Evolutionary conservation across 30 jellyfish, hydroid and myxozoan genomes (phyloP), one percentile per base, ranked within the genome.

Genomic region (Cassiopea andromeda): DNA sequence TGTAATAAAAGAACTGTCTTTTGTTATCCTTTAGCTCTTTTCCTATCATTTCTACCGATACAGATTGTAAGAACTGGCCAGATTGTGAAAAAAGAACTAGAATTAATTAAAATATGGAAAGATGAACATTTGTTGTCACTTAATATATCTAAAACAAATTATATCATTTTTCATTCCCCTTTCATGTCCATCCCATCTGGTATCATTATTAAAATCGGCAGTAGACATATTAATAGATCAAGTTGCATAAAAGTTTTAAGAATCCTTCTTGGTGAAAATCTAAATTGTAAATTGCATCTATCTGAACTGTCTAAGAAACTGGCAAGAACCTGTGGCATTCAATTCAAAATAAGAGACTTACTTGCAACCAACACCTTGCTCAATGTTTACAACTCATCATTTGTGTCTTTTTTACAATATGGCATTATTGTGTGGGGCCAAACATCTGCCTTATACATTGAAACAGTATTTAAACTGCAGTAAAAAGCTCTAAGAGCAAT

Each of bases 321-420:
- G 60, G 88, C 88, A 79, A 79, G 88, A 79, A 79, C 61, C 77
- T 79, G 88, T 58, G 88, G 88, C 61, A 79, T 79, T 16, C 60
- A 48, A 38, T 79, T 79, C 88, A 48, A 60, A 45, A 64, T 79
- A 7, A 79, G 78, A 60, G 6, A 77, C 60, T 61, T 79, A 2
- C 79, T 54, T 54, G 79, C 78, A 16, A 79, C 88, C 9, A 46
- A 1, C 64, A 64, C 60, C 43, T 79, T 79, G 46, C 38, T 79
- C 16, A 43, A 18, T 46, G 58, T 79, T n/a, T 79, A 79, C 44
- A 58, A 79, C 44, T 58, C 88, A 16, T 44, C 54, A 60, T 79
- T 79, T 79, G 44, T 64, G 78, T 17, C 88, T 46, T 79, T 58
- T 60, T 44, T 79, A 27, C 88, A 79, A 54, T 79, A 54, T 79